Percentiles rank a stretch among this genome's conserved stretches.
Conservation (phyloP, 2,888 invertebrate species). For the Schizaphis graminum region DNA sequence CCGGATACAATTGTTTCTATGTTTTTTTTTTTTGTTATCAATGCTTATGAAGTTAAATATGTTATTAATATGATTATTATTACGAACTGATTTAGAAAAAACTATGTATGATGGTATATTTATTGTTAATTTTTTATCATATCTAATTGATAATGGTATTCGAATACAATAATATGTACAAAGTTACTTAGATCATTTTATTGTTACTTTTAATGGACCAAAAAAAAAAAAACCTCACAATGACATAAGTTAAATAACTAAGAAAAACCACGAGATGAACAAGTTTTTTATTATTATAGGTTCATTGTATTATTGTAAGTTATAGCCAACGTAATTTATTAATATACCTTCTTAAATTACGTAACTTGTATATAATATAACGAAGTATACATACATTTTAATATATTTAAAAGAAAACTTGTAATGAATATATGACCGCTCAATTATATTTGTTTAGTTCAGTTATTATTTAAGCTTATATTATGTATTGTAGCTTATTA, state of each 20-base stretch:
- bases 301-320: background rate
- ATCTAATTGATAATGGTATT: background rate
- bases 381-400: background rate
- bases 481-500: background rate
- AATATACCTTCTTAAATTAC: background rate
- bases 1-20: constrained; percentile 31
- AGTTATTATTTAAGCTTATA: background rate
- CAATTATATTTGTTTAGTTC: background rate
- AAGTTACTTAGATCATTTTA: background rate
- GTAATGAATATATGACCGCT: background rate
- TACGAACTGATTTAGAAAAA: background rate
- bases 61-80: background rate
- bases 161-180: background rate
- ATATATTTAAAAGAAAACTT: background rate
- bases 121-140: background rate
- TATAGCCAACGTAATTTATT: background rate
- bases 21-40: background rate
- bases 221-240: background rate
- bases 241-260: background rate
- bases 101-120: background rate
- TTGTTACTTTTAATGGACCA: background rate
- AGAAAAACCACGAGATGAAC: background rate
- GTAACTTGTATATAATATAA: too few relatives aligned
- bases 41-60: background rate
- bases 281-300: background rate